Evolutionary conservation across 2,113 vertebrate species (phyloP).

Genomic region (Platysteira castanea): DNA sequence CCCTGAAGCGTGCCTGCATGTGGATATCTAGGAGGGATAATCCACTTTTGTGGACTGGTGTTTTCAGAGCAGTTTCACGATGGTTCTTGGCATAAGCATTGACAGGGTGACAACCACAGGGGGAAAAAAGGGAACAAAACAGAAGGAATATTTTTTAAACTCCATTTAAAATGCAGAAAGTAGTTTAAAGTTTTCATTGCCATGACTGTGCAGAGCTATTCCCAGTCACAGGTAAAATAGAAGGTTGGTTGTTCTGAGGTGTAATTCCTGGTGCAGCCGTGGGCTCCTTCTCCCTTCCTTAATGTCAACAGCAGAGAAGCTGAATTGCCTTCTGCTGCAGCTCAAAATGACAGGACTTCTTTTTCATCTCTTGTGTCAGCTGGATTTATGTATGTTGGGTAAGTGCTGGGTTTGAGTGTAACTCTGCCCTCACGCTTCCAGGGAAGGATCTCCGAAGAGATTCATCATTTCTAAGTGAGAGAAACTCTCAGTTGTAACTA

Average conservation of each 20-base stretch:
- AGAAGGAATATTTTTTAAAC: not conserved
- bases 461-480: not conserved
- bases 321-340: not conserved
- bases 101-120: not conserved
- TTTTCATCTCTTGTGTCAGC: not conserved
- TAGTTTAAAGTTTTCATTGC: not conserved
- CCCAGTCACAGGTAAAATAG: not conserved
- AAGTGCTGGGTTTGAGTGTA: not conserved
- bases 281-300: not conserved
- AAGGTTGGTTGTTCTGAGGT: not conserved
- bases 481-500: not conserved
- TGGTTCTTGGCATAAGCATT: not conserved
- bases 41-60: not conserved
- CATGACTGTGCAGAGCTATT: not conserved
- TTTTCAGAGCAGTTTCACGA: fast-evolving
- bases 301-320: not conserved
- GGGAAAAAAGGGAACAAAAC: not conserved
- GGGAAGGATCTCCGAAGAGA: not conserved
- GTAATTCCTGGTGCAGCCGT: not conserved
- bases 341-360: not conserved
- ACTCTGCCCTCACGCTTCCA: not conserved
- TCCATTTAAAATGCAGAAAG: not conserved
- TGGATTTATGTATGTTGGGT: not conserved
- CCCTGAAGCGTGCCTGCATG: not conserved
- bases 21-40: not conserved